Conservation (phyloP, 2,113 vertebrate genomes). For the Cryptomyrus ogoouensis region DNA sequence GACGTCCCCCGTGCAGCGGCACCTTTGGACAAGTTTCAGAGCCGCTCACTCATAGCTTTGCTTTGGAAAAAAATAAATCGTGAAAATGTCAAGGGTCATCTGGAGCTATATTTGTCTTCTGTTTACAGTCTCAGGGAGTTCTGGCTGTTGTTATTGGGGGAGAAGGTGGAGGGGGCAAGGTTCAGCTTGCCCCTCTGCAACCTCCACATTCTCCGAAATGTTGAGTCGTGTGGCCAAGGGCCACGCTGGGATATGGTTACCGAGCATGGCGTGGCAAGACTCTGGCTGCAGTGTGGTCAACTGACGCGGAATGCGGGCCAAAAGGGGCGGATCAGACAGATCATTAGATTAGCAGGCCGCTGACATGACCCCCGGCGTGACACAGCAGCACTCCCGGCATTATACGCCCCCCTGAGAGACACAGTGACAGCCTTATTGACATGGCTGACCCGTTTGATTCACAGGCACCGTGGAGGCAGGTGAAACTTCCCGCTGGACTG, state of each 20-base stretch:
- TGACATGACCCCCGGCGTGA: neutral
- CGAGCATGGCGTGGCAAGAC: constrained; percentile 29
- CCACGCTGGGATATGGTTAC: neutral
- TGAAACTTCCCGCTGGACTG: constrained; percentile 98
- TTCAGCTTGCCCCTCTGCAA: constrained; percentile 33
- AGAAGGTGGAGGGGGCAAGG: constrained; percentile 36
- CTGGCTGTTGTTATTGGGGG: constrained; percentile 14
- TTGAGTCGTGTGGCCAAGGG: neutral
- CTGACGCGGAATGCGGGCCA: constrained; percentile 47
- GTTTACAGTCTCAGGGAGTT: constrained; percentile 56
- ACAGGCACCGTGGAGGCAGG: constrained; percentile 82
- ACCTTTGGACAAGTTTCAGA: constrained; percentile 21
- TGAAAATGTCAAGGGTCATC: constrained; percentile 63
- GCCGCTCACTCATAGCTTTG: constrained; percentile 33
- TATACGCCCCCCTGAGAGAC: neutral
- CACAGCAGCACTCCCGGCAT: neutral
- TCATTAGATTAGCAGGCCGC: constrained; percentile 53
- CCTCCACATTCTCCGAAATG: neutral
- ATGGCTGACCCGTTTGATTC: constrained; percentile 45
- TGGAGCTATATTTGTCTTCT: constrained; percentile 64
- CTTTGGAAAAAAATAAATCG: constrained; percentile 21
- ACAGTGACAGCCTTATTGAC: constrained; percentile 26
- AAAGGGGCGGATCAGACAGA: constrained; percentile 59
- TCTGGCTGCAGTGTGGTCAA: constrained; percentile 48
- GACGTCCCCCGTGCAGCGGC: neutral